These are phyloP conservation scores for Pogonocherus hispidulus DNA, from an alignment of 2,888 invertebrate genomes.

Conservation along the genomic window DNA sequence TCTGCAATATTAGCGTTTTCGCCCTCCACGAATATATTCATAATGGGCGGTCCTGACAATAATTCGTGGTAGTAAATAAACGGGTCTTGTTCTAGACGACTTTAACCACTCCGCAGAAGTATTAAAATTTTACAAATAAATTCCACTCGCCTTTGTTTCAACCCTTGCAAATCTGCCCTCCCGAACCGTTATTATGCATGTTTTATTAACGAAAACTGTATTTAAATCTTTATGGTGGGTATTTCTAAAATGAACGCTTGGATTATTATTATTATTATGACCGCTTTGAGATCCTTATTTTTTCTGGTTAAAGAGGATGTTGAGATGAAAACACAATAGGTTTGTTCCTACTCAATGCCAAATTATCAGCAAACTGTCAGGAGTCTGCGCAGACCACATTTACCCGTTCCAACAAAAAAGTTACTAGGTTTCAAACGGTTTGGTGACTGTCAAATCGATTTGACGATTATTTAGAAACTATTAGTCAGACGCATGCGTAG, in stretches of 20 bases:
- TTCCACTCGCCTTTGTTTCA: conserved; percentile 16
- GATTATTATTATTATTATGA: no score
- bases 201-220: conserved; percentile 17
- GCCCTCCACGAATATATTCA: conserved; percentile 2
- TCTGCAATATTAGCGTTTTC: conserved; percentile 1
- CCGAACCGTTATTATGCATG: conserved; percentile 7
- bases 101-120: conserved; percentile 12
- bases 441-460: no score
- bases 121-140: conserved; percentile 25
- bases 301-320: no score
- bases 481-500: no score
- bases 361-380: no score
- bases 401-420: no score
- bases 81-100: conserved; percentile 2
- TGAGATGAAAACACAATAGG: no score
- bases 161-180: conserved; percentile 10
- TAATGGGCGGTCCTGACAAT: background rate
- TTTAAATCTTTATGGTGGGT: conserved; percentile 2
- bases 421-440: no score
- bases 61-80: conserved; percentile 15
- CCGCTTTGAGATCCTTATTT: no score
- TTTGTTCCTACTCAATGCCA: no score
- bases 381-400: no score
- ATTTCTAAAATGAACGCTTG: background rate
- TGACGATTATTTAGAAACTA: no score